Conservation (phyloP, 1,140 invertebrate genomes). For the Hestina assimilis region DNA sequence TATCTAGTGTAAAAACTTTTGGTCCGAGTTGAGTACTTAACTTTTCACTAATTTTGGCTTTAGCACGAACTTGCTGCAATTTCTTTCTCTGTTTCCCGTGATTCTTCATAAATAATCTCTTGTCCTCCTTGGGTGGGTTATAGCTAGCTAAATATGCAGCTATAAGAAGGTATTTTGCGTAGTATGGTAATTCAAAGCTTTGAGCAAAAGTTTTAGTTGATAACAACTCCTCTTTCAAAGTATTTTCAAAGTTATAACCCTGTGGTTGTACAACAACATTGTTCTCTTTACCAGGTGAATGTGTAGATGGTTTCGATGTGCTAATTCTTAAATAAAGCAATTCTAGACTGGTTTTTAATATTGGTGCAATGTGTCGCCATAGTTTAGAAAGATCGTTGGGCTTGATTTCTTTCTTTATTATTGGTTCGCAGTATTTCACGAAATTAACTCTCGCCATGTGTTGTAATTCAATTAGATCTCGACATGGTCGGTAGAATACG, state of each 20-base stretch:
- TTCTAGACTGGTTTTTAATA: constrained; percentile 86
- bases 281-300: constrained; percentile 55
- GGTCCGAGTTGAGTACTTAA: constrained; percentile 84
- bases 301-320: constrained; percentile 36
- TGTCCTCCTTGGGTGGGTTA: constrained; percentile 92
- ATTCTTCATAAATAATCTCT: constrained; percentile 88
- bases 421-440: constrained; percentile 86
- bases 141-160: constrained; percentile 95
- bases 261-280: constrained; percentile 25
- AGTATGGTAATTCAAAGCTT: constrained; percentile 91
- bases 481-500: constrained; percentile 88
- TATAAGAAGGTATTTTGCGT: constrained; percentile 92
- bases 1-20: constrained; percentile 89
- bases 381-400: constrained; percentile 83
- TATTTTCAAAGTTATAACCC: constrained; percentile 54
- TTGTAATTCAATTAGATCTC: constrained; percentile 89
- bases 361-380: constrained; percentile 88
- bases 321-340: constrained; percentile 87
- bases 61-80: constrained; percentile 79
- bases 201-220: constrained; percentile 80
- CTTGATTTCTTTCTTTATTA: constrained; percentile 76
- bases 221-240: constrained; percentile 66
- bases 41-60: constrained; percentile 79
- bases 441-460: constrained; percentile 86
- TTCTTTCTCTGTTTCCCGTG: constrained; percentile 81